Conservation (phyloP, 30 jellyfish, hydroid and myxozoan species). For the Aurelia aurita region DNA sequence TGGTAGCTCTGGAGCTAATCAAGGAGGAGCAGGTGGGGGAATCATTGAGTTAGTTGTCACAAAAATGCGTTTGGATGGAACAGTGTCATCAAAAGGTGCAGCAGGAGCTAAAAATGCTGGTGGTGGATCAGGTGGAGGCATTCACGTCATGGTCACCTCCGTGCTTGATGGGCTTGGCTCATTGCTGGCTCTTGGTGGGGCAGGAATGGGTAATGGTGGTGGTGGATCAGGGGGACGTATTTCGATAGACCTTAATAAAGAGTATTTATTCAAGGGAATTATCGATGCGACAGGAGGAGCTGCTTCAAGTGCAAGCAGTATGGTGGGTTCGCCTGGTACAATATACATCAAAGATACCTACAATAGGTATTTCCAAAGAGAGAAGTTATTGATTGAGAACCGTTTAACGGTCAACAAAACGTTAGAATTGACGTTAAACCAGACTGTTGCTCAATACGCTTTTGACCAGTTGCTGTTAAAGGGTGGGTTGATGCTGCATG, state of each 20-base stretch:
- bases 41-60: conserved; percentile 9
- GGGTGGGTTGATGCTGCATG: conserved; percentile 46
- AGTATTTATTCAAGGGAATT: conserved; percentile 34
- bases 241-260: conserved; percentile 1
- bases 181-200: conserved; percentile 48
- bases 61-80: conserved; percentile 36
- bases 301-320: background rate
- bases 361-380: conserved; percentile 20
- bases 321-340: conserved; percentile 66
- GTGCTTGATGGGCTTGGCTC: conserved; percentile 53
- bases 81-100: conserved; percentile 39
- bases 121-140: conserved; percentile 72
- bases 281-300: conserved; percentile 71
- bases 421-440: conserved; percentile 34
- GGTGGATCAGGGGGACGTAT: conserved; percentile 76
- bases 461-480: conserved; percentile 37
- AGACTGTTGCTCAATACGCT: conserved; percentile 12
- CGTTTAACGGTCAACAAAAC: background rate
- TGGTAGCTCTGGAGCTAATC: conserved; percentile 28
- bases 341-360: conserved; percentile 42
- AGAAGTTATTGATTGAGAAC: conserved; percentile 32
- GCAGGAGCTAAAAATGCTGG: conserved; percentile 64
- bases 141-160: conserved; percentile 24
- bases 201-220: conserved; percentile 57
- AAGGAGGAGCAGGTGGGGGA: conserved; percentile 75